Evolutionary conservation across 1,140 invertebrate species (phyloP).

Genomic region (Hormaphis cornu): DNA sequence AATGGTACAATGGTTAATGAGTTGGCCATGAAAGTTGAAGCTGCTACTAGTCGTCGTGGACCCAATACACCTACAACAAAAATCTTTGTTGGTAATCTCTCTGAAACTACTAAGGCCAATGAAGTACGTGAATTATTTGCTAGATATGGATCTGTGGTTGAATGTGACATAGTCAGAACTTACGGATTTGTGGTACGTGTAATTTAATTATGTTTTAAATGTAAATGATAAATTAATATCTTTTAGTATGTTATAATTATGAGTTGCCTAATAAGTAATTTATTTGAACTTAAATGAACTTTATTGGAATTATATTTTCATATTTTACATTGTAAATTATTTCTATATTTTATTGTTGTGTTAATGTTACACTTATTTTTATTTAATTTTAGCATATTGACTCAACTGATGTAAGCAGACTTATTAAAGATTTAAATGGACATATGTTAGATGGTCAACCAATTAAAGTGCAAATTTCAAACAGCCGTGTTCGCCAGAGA

Average conservation of each 20-base stretch:
- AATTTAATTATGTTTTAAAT: slow-evolving; percentile 1
- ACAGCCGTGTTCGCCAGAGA: slow-evolving; percentile 78
- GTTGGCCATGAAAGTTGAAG: slow-evolving; percentile 82
- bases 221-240: too few species aligned
- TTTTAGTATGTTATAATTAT: too few species aligned
- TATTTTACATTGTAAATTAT: not conserved
- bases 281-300: too few species aligned
- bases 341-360: not conserved
- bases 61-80: slow-evolving; percentile 76
- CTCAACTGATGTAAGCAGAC: slow-evolving; percentile 68
- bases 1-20: slow-evolving; percentile 81
- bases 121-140: slow-evolving; percentile 77
- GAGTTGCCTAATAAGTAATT: too few species aligned
- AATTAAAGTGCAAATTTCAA: slow-evolving; percentile 82
- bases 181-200: slow-evolving; percentile 69
- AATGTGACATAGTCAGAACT: slow-evolving; percentile 83
- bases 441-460: slow-evolving; percentile 73
- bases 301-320: too few species aligned
- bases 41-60: slow-evolving; percentile 72
- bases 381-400: slow-evolving; percentile 54
- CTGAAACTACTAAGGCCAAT: slow-evolving; percentile 76
- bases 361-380: not conserved
- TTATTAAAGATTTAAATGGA: slow-evolving; percentile 76
- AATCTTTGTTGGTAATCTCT: slow-evolving; percentile 82
- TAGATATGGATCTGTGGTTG: slow-evolving; percentile 78